Base-by-base conservation (phyloP, 2,797 vertebrate genomes). In the Aeoliscus strigatus region DNA sequence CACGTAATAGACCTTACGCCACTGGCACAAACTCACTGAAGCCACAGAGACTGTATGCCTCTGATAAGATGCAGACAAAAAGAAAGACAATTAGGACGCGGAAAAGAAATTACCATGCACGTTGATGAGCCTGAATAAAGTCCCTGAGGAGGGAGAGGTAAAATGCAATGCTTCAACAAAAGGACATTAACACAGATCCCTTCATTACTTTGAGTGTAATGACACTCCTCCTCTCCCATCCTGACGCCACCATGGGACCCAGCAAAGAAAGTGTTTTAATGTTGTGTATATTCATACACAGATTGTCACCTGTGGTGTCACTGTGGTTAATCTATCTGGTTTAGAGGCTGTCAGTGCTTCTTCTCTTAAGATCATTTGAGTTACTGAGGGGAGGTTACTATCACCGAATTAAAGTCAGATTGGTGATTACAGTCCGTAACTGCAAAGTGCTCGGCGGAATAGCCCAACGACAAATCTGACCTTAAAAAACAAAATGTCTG, bases 11-110 rank as follows among this genome's bases (percentile, higher is more conserved):
- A 66, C 69, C 53, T 54, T 27, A 45, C 45, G 61, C 52, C 67
- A 51, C 27, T 2, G 51, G 59, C 64, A 60, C 45, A 51, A 64
- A 62, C 57, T 44, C 64, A 52, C 46, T 48, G 36, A 33, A 36
- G 64, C 61, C 55, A 61, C 42, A 42, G 39, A 48, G 67, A 69
- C 56, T 75, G 63, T 58, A 61, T 27, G 45, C 27, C 36, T 53
- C 58, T 40, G 80, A 82, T 86, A 77, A 77, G 70, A 62, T 25
- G 58, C 60, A 65, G 44, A 73, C 60, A 77, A 75, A 70, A 73
- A 77, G 63, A 64, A 59, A 68, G 67, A 70, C 66, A 61, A 79
- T 75, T 73, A 75, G 52, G 73, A 72, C 1, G 35, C 52, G 60
- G 33, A 60, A 51, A 70, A 70, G 51, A 77, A 79, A 84, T 77